Base-by-base conservation (phyloP, 2,113 vertebrate species). In the Copsychus sechellarum region DNA sequence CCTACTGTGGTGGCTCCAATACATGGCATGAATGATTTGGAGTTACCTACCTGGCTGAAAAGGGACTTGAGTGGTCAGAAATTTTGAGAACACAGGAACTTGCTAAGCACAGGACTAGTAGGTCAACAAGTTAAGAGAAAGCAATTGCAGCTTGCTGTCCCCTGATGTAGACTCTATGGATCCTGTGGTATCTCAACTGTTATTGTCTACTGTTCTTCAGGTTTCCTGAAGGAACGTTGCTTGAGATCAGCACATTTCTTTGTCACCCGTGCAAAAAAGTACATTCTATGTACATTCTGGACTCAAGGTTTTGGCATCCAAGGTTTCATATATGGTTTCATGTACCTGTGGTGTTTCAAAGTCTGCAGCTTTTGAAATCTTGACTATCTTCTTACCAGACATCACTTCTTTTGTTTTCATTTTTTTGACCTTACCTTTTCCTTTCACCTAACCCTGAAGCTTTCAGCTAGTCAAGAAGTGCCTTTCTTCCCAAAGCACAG, bases 401-500 rank as follows among this genome's bases (percentile, higher is more conserved):
- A 66, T 40, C 22, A 4, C 0, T 79, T 84, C 54, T 65, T 93
- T 87, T 74, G 60, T 77, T 93, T 80, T 69, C 50, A 21, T 66
- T 95, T 17, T 81, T 56, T 73, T 94, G 72, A 78, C 77, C n/a
- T 79, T 60, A 81, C 24, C 24, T 81, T 88, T 85, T 83, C 81
- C 43, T 90, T 90, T 69, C 9, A 9, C 24, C 47, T 78, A 51
- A 71, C 21, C 53, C 65, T 81, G 56, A 81, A 88, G 36, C 64
- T 93, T 92, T 36, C 64, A 92, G 40, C 65, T 93, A 40, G 15
- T 82, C 90, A 74, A 72, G 88, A 94, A 85, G 61, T 26, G 33
- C 51, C 78, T 90, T 92, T 83, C 80, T 90, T 72, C 81, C 43
- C 43, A 36, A 12, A 90, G 42, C 65, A 81, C 33, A 51, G 48